phyloP scores from a whole-genome alignment of 2,797 vertebrate species.

The Alosa sapidissima region DNA sequence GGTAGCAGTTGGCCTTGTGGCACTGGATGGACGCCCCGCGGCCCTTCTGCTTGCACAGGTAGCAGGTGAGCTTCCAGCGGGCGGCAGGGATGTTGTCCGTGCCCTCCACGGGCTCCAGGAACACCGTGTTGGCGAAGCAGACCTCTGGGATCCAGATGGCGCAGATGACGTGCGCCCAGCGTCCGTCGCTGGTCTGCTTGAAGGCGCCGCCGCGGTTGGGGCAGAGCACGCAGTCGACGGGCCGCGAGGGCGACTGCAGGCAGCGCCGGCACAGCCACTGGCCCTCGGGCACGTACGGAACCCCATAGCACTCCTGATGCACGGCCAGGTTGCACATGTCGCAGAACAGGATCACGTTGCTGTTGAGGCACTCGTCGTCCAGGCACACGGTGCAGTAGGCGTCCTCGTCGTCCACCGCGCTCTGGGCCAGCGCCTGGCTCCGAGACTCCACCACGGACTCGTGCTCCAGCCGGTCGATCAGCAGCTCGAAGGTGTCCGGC shows the following conservation, averaged over 20 bases:
- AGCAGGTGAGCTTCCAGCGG: slow-evolving; percentile 96
- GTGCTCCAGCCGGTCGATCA: slow-evolving; percentile 92
- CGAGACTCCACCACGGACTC: slow-evolving; percentile 92
- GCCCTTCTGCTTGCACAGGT: slow-evolving; percentile 95
- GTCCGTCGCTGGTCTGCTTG: slow-evolving; percentile 96
- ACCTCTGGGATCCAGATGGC: slow-evolving; percentile 99
- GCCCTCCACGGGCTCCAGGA: slow-evolving; percentile 95
- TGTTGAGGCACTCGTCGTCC: slow-evolving; percentile 97
- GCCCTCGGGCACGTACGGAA: slow-evolving; percentile 98
- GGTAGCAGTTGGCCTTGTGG: slow-evolving; percentile 98
- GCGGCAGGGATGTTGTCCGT: slow-evolving; percentile 93
- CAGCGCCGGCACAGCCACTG: slow-evolving; percentile 99
- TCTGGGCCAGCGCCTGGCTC: slow-evolving; percentile 85
- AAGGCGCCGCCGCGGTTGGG: slow-evolving; percentile 97
- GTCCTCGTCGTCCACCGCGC: slow-evolving; percentile 90
- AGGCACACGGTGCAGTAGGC: slow-evolving; percentile 97
- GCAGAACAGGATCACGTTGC: slow-evolving; percentile 97
- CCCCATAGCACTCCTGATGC: slow-evolving; percentile 97
- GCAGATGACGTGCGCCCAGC: slow-evolving; percentile 98
- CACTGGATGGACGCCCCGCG: slow-evolving; percentile 97
- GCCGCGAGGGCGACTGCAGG: slow-evolving; percentile 91
- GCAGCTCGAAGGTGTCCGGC: slow-evolving; percentile 89
- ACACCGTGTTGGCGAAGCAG: slow-evolving; percentile 97
- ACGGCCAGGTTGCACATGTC: slow-evolving; percentile 98
- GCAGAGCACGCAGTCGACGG: slow-evolving; percentile 95